A percentile compares a stretch with the other conserved stretches of the same genome.
Evolutionary conservation across 2,888 invertebrate genomes (phyloP).

Genomic region (Hemithea aestivaria): DNA sequence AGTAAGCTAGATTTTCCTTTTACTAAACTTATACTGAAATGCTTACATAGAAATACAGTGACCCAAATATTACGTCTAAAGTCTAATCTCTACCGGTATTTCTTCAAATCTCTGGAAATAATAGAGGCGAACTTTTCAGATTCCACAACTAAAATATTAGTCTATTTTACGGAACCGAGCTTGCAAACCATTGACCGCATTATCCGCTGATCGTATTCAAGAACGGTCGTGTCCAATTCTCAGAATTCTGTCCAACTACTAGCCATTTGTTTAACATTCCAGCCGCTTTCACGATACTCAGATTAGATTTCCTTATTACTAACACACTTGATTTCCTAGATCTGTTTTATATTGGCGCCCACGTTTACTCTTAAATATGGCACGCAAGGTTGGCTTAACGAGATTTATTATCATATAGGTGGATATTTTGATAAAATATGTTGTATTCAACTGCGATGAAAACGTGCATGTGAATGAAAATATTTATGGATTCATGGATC

Average conservation of each 20-base stretch:
- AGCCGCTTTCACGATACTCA: slow-evolving; percentile 14
- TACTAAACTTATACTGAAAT: no score
- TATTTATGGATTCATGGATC: no score
- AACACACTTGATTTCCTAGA: slow-evolving; percentile 6
- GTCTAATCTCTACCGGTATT: no score
- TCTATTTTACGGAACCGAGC: not conserved
- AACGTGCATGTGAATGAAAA: not conserved
- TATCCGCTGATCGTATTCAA: slow-evolving; percentile 1
- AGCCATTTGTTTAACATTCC: slow-evolving; percentile 17
- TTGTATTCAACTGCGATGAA: slow-evolving; percentile 3
- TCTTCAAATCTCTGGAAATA: no score
- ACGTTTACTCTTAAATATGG: slow-evolving; percentile 3
- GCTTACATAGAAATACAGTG: no score
- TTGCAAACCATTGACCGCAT: slow-evolving; percentile 1
- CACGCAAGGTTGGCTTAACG: not conserved
- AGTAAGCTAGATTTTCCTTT: no score
- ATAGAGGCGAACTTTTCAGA: no score
- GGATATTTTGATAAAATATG: not conserved
- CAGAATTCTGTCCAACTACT: slow-evolving; percentile 12
- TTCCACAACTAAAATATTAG: no score
- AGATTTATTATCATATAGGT: slow-evolving; percentile 2
- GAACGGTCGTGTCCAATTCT: slow-evolving; percentile 8
- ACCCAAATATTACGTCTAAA: no score
- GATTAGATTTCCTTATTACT: slow-evolving; percentile 14
- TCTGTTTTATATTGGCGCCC: slow-evolving; percentile 6